Evolutionary conservation across 2,797 vertebrate species (phyloP).

Genomic region (Sebastes steindachneri): DNA sequence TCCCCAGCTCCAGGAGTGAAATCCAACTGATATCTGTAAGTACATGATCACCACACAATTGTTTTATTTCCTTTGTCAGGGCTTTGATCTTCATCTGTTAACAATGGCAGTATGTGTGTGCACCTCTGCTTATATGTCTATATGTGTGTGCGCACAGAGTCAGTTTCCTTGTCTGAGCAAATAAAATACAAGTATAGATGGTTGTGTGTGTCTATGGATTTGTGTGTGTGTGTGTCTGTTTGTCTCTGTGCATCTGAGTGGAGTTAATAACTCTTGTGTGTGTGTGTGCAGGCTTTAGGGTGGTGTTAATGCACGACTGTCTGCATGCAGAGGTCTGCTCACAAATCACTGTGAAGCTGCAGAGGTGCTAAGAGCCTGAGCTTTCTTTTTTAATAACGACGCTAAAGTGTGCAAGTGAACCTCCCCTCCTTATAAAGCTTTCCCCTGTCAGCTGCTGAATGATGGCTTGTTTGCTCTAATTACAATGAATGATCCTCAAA

Average conservation of each 20-base stretch:
- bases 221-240: background rate
- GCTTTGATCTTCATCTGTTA: background rate
- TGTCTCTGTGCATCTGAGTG: background rate
- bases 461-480: constrained; percentile 8
- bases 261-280: background rate
- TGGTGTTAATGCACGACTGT: background rate
- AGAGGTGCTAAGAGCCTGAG: background rate
- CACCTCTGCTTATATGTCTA: background rate
- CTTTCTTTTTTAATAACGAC: background rate
- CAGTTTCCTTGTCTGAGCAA: background rate
- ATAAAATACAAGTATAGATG: background rate
- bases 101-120: background rate
- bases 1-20: constrained; percentile 81
- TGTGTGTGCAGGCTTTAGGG: background rate
- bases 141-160: background rate
- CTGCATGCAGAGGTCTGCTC: background rate
- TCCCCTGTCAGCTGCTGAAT: background rate
- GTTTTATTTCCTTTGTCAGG: background rate
- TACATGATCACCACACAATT: background rate
- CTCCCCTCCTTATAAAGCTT: background rate
- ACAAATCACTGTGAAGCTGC: background rate
- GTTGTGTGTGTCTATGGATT: background rate
- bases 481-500: background rate
- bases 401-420: background rate
- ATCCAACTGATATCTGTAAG: constrained; percentile 83